Evolutionary conservation across 2,888 invertebrate genomes (phyloP).

Genomic region (Choristoneura rosaceana): DNA sequence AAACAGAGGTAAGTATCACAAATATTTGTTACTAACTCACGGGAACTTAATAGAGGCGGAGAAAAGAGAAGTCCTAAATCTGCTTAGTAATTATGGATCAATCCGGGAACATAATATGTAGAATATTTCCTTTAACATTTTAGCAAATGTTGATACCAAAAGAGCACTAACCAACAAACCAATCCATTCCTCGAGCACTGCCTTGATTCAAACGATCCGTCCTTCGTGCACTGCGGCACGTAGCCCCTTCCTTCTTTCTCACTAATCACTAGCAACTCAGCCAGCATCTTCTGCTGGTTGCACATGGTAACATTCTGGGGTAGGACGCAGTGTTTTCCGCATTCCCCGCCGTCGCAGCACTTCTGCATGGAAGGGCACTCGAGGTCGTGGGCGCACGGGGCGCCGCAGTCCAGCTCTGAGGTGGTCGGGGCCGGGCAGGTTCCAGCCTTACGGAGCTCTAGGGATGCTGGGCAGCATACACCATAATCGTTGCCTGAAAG

Average conservation of each 20-base stretch:
- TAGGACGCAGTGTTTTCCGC: slow-evolving; percentile 90
- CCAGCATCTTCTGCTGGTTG: slow-evolving; percentile 90
- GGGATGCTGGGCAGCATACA: slow-evolving; percentile 93
- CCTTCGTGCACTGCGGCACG: slow-evolving; percentile 91
- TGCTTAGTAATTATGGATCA: too few relatives aligned
- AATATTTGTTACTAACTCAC: too few relatives aligned
- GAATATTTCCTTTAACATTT: too few relatives aligned
- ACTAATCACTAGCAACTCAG: slow-evolving; percentile 90
- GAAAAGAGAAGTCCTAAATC: too few relatives aligned
- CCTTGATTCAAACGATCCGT: slow-evolving; percentile 89
- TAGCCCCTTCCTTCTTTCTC: slow-evolving; percentile 94
- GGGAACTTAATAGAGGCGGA: too few relatives aligned
- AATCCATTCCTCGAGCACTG: slow-evolving; percentile 94
- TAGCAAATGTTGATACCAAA: neutral
- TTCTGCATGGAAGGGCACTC: slow-evolving; percentile 94
- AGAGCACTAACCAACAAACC: slow-evolving; percentile 89
- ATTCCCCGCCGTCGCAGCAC: slow-evolving; percentile 91
- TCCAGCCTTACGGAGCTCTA: slow-evolving; percentile 91
- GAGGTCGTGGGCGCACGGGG: slow-evolving; percentile 90
- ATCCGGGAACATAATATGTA: too few relatives aligned
- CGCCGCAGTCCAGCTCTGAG: slow-evolving; percentile 84
- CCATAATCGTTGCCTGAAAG: slow-evolving; percentile 91
- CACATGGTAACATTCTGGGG: slow-evolving; percentile 93
- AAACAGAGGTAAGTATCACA: too few relatives aligned
- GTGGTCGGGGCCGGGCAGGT: slow-evolving; percentile 87